These are phyloP conservation scores for Gyps fulvus DNA, from an alignment of 2,113 vertebrate genomes.

Conservation along the genomic window DNA sequence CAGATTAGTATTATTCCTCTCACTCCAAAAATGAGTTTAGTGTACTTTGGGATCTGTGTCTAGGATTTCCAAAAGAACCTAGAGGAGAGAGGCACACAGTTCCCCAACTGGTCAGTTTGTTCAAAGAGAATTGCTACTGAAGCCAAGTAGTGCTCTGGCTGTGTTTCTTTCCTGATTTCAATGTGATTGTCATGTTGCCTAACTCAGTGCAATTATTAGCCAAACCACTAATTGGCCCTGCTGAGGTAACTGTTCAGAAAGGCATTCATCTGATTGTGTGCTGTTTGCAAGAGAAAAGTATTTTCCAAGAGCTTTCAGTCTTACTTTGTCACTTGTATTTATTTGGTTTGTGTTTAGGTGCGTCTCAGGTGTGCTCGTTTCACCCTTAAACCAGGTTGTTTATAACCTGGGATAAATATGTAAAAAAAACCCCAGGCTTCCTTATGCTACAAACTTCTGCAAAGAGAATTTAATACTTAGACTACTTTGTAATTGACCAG, in stretches of 20 bases:
- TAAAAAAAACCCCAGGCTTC: not conserved
- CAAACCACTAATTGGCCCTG: not conserved
- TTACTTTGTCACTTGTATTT: not conserved
- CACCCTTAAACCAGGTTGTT: not conserved
- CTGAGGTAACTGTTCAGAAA: not conserved
- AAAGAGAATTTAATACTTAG: not conserved
- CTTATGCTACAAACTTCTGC: not conserved
- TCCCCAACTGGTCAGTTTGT: not conserved
- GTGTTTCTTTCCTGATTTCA: not conserved
- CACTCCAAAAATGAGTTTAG: not conserved
- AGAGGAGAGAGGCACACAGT: not conserved
- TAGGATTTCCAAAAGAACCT: not conserved
- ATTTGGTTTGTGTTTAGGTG: not conserved
- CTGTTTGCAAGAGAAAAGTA: not conserved
- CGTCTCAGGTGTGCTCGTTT: not conserved
- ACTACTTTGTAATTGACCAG: not conserved
- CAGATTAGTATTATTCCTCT: not conserved
- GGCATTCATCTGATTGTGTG: not conserved
- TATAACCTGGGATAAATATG: not conserved
- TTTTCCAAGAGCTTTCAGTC: not conserved
- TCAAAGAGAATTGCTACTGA: not conserved
- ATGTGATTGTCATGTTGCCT: not conserved
- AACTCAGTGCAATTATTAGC: not conserved
- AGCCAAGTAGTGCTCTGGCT: not conserved
- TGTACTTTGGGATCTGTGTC: not conserved